Conservation (phyloP, 2,797 vertebrate genomes). For the Karalla daura region DNA sequence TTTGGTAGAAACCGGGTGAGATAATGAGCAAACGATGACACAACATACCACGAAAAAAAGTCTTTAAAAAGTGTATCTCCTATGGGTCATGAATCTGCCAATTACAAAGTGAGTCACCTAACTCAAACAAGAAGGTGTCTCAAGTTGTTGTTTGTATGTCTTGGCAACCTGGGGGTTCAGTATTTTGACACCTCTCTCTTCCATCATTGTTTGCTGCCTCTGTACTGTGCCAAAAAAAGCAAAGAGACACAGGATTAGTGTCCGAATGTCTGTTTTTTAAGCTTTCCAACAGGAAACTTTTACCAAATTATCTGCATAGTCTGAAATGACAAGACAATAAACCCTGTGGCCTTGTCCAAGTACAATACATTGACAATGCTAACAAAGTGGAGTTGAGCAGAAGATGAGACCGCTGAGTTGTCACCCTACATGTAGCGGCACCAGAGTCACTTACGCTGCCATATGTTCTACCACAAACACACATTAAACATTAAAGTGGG, state of each 20-base stretch:
- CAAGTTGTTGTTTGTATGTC: neutral
- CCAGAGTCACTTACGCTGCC: conserved; percentile 34
- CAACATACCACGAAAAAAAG: no score
- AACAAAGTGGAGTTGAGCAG: neutral
- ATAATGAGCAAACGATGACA: no score
- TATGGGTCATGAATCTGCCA: no score
- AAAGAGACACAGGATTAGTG: no score
- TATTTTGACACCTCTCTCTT: neutral
- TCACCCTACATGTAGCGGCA: conserved; percentile 33
- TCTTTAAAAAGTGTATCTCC: no score
- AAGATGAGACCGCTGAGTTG: conserved; percentile 32
- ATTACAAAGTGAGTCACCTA: no score
- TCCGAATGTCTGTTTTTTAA: no score
- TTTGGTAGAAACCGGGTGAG: no score
- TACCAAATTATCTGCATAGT: neutral
- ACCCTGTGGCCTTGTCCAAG: neutral
- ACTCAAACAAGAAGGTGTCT: neutral
- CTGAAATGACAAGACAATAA: neutral
- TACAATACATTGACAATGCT: neutral
- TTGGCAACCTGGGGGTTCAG: neutral
- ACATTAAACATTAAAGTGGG: conserved; percentile 45
- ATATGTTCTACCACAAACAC: conserved; percentile 50
- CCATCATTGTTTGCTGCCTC: neutral
- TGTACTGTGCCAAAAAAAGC: neutral
- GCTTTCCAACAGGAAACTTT: no score